phyloP scores from a whole-genome alignment of 2,888 invertebrate genomes.

The Himalopsyche japonica region DNA sequence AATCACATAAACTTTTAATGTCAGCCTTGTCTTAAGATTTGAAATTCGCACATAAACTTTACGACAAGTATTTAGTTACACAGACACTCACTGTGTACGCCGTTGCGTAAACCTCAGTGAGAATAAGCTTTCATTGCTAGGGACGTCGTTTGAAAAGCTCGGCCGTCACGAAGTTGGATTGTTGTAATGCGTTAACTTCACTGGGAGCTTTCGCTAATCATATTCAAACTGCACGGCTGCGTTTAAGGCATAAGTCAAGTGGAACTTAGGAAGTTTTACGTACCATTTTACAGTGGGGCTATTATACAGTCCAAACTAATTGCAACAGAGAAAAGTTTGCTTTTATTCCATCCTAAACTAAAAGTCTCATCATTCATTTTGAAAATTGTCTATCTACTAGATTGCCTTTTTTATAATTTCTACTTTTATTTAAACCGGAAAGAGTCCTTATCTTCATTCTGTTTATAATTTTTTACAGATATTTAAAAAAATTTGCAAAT shows the following conservation, averaged over 20 bases:
- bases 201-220: not conserved
- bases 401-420: no score
- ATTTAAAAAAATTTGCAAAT: no score
- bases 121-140: not conserved
- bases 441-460: no score
- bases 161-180: not conserved
- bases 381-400: no score
- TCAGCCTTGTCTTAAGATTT: not conserved
- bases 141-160: not conserved
- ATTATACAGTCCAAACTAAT: not conserved
- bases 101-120: not conserved
- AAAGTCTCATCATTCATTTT: not conserved
- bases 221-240: not conserved
- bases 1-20: not conserved
- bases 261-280: not conserved
- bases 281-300: not conserved
- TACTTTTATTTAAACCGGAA: no score
- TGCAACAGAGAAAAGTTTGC: not conserved
- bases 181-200: conserved; percentile 1
- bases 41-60: not conserved
- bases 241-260: not conserved
- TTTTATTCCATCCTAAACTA: not conserved
- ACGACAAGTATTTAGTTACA: not conserved
- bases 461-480: no score
- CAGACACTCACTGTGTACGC: not conserved